Evolutionary conservation across 2,888 invertebrate genomes (phyloP).

Genomic region (Rhopalosiphum nymphaeae): DNA sequence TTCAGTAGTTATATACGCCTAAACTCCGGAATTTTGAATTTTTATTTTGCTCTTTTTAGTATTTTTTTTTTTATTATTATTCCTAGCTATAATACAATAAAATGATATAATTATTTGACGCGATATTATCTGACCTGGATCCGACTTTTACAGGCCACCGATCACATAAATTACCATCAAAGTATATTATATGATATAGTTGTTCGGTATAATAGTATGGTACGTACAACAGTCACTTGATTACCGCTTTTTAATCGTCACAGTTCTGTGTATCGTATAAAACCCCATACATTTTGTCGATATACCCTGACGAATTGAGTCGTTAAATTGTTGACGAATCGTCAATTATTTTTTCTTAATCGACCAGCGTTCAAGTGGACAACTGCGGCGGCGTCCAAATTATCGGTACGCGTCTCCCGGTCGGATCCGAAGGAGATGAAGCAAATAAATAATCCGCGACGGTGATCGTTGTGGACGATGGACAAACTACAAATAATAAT

Average conservation of each 20-base stretch:
- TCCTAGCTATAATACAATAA: background rate
- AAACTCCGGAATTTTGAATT: background rate
- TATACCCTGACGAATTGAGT: slow-evolving; percentile 31
- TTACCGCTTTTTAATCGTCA: background rate
- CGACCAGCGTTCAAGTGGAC: background rate
- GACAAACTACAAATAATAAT: background rate
- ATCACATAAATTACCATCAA: slow-evolving; percentile 50
- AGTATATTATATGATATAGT: background rate
- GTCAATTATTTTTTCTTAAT: slow-evolving; percentile 27
- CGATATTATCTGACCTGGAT: slow-evolving; percentile 51
- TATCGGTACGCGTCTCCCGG: background rate
- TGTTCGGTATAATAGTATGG: background rate
- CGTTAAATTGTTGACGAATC: slow-evolving; percentile 8
- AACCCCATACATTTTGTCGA: slow-evolving; percentile 28
- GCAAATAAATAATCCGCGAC: slow-evolving; percentile 19
- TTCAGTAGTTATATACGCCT: background rate
- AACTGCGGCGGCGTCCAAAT: background rate
- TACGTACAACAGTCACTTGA: background rate
- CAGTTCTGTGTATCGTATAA: background rate
- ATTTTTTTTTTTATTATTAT: slow-evolving; percentile 11
- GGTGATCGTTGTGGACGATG: background rate
- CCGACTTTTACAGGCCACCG: slow-evolving; percentile 62
- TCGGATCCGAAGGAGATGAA: background rate
- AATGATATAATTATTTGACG: slow-evolving; percentile 26
- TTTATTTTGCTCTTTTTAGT: background rate